Conservation (phyloP, 2,113 vertebrate species). For the Bucco capensis region DNA sequence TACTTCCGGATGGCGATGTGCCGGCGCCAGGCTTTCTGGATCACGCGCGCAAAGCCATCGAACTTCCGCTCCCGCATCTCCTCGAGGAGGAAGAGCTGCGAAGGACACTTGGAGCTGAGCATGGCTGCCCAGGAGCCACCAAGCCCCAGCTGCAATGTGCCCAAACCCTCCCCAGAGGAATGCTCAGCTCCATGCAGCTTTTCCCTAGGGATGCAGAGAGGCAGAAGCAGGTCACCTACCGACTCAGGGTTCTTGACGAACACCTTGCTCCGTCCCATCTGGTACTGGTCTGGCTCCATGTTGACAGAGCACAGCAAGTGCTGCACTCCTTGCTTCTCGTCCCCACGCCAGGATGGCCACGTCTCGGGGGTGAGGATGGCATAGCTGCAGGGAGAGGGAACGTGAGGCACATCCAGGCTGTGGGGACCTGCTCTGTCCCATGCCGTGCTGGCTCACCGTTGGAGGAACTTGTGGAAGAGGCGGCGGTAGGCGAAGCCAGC, state of each 20-base stretch:
- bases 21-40: slow-evolving; percentile 94
- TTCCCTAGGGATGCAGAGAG: not conserved
- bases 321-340: slow-evolving; percentile 89
- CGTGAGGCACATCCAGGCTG: fast-evolving
- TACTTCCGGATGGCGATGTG: slow-evolving; percentile 88
- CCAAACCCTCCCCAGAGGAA: not conserved
- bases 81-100: slow-evolving; percentile 93
- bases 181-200: fast-evolving
- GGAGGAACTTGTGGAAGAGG: slow-evolving; percentile 89
- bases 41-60: slow-evolving; percentile 87
- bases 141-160: not conserved
- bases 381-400: slow-evolving; percentile 72
- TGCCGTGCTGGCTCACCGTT: slow-evolving; percentile 70
- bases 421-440: fast-evolving
- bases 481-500: slow-evolving; percentile 93
- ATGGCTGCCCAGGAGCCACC: fast-evolving
- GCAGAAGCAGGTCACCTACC: slow-evolving; percentile 61
- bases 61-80: slow-evolving; percentile 97
- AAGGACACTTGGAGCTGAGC: not conserved
- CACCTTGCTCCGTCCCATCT: slow-evolving; percentile 91
- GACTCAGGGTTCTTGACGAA: slow-evolving; percentile 97
- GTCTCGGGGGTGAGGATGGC: slow-evolving; percentile 92
- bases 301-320: slow-evolving; percentile 89
- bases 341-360: slow-evolving; percentile 86
- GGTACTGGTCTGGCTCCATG: slow-evolving; percentile 95